These are phyloP conservation scores for Drosophila hydei DNA, from an alignment of 1,140 invertebrate genomes.

Conservation along the genomic window DNA sequence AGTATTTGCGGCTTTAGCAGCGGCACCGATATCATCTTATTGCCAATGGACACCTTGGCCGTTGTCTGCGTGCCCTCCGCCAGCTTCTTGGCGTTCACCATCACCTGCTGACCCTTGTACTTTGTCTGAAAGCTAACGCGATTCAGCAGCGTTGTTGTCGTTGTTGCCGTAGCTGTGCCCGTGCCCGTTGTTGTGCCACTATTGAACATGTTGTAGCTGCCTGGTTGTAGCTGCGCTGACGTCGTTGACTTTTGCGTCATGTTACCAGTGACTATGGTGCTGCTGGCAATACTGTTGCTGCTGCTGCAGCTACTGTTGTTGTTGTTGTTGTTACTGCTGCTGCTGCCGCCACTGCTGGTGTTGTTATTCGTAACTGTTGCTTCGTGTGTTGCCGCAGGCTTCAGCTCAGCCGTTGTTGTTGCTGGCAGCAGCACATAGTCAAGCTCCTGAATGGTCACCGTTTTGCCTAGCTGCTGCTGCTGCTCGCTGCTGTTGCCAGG, in stretches of 20 bases:
- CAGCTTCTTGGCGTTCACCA: slow-evolving; percentile 74
- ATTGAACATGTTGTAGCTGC: slow-evolving; percentile 60
- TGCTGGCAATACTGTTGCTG: slow-evolving; percentile 6
- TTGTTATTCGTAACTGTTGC: slow-evolving; percentile 32
- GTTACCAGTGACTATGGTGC: not conserved
- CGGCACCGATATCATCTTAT: slow-evolving; percentile 87
- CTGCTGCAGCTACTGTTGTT: slow-evolving; percentile 42
- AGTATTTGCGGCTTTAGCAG: slow-evolving; percentile 84
- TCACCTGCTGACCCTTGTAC: slow-evolving; percentile 62
- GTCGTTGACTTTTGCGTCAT: slow-evolving; percentile 41
- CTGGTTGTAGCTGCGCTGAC: slow-evolving; percentile 2
- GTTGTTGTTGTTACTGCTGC: slow-evolving; percentile 17
- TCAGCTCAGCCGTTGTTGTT: slow-evolving; percentile 45
- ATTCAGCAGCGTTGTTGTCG: slow-evolving; percentile 56
- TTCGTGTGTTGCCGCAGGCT: slow-evolving; percentile 27
- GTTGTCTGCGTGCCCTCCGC: slow-evolving; percentile 77
- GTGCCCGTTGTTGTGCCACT: slow-evolving; percentile 27
- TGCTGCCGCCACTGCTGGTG: slow-evolving; percentile 13
- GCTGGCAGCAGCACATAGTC: slow-evolving; percentile 58
- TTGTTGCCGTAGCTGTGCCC: slow-evolving; percentile 8
- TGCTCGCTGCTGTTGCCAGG: slow-evolving; percentile 21
- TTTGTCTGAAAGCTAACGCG: slow-evolving; percentile 64
- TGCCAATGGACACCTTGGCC: slow-evolving; percentile 86
- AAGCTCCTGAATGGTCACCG: slow-evolving; percentile 46
- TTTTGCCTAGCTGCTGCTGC: slow-evolving; percentile 34